Conservation (phyloP, 2,888 invertebrate species). For the Eupeodes latifasciatus region DNA sequence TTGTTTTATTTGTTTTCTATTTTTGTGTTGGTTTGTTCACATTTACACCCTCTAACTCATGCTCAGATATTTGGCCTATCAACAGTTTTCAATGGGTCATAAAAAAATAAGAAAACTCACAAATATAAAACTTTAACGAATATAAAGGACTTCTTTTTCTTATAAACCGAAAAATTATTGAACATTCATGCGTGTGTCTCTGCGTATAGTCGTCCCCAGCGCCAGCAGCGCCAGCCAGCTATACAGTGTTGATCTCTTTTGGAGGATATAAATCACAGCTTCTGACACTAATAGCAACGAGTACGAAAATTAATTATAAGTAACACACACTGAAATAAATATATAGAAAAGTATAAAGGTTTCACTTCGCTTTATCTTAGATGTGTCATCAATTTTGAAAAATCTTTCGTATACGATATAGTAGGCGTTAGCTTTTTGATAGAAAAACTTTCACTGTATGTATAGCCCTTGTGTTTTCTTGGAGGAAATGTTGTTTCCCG, state of each 20-base stretch:
- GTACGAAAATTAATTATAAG: conserved; percentile 72
- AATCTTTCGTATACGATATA: not conserved
- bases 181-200: conserved; percentile 42
- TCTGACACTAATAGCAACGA: conserved; percentile 68
- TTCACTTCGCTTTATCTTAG: conserved; percentile 44
- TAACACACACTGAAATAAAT: conserved; percentile 37
- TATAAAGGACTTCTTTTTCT: conserved; percentile 8
- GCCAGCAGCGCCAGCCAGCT: not conserved
- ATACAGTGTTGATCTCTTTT: conserved; percentile 17
- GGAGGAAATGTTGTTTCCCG: not conserved
- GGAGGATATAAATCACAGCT: conserved; percentile 65
- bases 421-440: conserved; percentile 9
- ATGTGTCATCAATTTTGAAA: conserved; percentile 60
- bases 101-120: conserved; percentile 38
- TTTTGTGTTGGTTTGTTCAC: conserved; percentile 9
- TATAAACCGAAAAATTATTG: conserved; percentile 33
- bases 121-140: conserved; percentile 29
- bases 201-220: not conserved
- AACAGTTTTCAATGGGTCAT: conserved; percentile 67
- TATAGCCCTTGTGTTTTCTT: not conserved
- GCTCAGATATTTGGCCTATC: conserved; percentile 54
- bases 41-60: conserved; percentile 35
- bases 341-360: not conserved
- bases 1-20: conserved; percentile 27
- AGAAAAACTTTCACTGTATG: conserved; percentile 11